A percentile compares a stretch with the other conserved stretches of the same genome.
Evolutionary conservation across 2,888 invertebrate genomes (phyloP).

Genomic region (Aplocera efformata): DNA sequence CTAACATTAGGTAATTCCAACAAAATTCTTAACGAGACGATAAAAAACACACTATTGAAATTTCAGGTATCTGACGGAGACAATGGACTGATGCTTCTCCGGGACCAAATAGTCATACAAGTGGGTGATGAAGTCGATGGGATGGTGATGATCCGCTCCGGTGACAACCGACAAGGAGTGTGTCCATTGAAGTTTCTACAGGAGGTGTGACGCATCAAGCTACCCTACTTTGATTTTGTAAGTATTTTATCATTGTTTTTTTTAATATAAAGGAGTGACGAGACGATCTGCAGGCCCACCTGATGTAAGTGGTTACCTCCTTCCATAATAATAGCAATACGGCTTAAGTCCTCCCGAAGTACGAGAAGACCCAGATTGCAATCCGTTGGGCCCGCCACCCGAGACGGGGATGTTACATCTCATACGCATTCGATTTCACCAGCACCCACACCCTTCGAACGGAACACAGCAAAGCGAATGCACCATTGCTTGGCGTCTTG

Average conservation of each 20-base stretch:
- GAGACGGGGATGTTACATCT: no score
- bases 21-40: no score
- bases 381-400: no score
- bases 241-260: neutral
- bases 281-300: no score
- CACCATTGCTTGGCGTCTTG: neutral
- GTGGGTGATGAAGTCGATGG: conserved; percentile 95
- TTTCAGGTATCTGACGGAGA: conserved; percentile 93
- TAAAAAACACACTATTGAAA: no score
- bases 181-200: conserved; percentile 97
- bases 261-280: neutral
- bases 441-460: no score
- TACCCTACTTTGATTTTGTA: conserved; percentile 51
- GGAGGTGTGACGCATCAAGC: conserved; percentile 91
- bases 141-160: conserved; percentile 95
- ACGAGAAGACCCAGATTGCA: no score
- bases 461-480: no score
- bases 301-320: no score
- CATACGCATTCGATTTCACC: no score
- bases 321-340: no score
- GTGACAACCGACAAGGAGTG: conserved; percentile 94
- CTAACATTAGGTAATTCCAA: neutral
- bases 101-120: conserved; percentile 96
- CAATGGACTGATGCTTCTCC: conserved; percentile 88
- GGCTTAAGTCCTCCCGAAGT: no score